Base-by-base conservation (phyloP, 1,140 invertebrate species). In the Drosophila rufa region DNA sequence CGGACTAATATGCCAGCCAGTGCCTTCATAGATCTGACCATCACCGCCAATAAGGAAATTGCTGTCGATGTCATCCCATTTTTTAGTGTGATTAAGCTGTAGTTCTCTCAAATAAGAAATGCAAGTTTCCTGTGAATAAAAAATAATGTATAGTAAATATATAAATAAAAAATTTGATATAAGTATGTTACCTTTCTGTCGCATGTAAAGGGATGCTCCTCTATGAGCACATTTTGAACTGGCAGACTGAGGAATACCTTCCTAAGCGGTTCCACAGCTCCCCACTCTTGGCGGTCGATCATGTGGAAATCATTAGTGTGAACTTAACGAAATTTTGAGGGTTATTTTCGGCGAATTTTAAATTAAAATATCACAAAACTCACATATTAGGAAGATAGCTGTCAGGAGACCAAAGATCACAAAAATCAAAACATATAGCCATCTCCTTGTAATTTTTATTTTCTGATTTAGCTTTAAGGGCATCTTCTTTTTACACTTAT, bases 21-120 rank as follows among this genome's bases (percentile, higher is more conserved):
- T 93, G 3, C 95, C 96, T 83, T 94, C 95, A 92, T 96, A 96
- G 0, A 95, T 94, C 2, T 94, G 94, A 0, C 96, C 96, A 85
- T 96, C 96, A 22, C 95, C 95, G 0, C 96, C 96, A 2, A 97
- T 93, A 2, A 97, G 86, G 81, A 97, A 97, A 82, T 96, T 97
- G 75, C 96, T 96, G 0, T 45, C 95, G 22, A 96, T 95, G 74
- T 96, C 96, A n/a, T 84, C 87, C 93, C 94, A 93, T 0, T 91
- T 2, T 19, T 19, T 17, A 19, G 36, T 19, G 30, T 30, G 50
- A 19, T 53, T 36, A 8, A 17, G 30, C 17, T 53, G 30, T 8
- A 36, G 50, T 15, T 53, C 50, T 36, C 14, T 14, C 17, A 36
- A 14, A 53, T 53, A 53, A 1, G 6, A 53, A 33, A 12, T 14